phyloP scores from a whole-genome alignment of 2,113 vertebrate species.

The Tringa solitaria region DNA sequence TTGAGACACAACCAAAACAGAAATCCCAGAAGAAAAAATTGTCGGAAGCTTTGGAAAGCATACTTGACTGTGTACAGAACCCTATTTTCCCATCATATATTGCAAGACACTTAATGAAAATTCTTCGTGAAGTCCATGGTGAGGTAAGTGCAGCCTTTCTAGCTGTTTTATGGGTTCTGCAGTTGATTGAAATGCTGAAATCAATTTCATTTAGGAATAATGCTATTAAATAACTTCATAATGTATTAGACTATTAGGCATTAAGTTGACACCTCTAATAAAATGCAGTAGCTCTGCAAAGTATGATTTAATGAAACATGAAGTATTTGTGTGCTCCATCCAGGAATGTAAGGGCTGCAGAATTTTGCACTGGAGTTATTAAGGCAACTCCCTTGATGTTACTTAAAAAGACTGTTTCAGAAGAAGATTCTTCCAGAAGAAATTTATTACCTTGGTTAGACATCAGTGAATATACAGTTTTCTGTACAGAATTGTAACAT shows the following conservation, averaged over 20 bases:
- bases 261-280: background rate
- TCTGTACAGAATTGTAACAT: background rate
- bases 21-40: constrained; percentile 73
- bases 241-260: background rate
- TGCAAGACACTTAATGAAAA: constrained; percentile 76
- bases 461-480: background rate
- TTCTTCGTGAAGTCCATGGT: constrained; percentile 78
- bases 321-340: background rate
- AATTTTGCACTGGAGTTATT: background rate
- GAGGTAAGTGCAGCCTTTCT: constrained; percentile 68
- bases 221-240: background rate
- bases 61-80: constrained; percentile 75
- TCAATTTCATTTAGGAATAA: background rate
- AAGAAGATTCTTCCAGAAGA: background rate
- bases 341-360: background rate
- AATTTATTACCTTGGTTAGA: background rate
- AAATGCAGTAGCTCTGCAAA: background rate
- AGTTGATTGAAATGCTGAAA: background rate
- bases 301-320: background rate
- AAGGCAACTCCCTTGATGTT: background rate
- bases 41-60: constrained; percentile 71
- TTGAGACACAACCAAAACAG: constrained; percentile 48
- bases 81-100: constrained; percentile 82
- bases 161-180: background rate
- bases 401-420: background rate